Evolutionary conservation across 1,140 invertebrate species (phyloP).

Genomic region (Atopsyche davidsoni): DNA sequence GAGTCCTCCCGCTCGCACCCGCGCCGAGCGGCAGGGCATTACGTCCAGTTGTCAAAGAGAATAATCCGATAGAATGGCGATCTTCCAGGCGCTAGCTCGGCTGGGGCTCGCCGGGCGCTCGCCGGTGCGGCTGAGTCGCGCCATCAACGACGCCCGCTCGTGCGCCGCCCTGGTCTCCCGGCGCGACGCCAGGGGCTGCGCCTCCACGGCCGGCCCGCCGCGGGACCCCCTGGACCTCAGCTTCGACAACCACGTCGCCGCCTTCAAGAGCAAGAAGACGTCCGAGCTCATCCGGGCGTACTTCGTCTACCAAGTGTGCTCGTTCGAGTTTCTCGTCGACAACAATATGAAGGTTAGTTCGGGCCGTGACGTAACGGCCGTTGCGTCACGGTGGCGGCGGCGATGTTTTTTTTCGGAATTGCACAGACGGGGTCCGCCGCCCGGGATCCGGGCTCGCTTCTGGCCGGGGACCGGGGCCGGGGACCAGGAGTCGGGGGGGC

Average conservation of each 20-base stretch:
- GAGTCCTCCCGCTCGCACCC: neutral
- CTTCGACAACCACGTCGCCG: constrained; percentile 74
- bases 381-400: neutral
- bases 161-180: constrained; percentile 15
- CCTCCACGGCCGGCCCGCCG: constrained; percentile 38
- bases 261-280: constrained; percentile 93
- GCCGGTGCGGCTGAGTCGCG: neutral
- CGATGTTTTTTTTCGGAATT: no score
- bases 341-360: constrained; percentile 86
- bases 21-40: neutral
- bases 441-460: no score
- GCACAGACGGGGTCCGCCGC: no score
- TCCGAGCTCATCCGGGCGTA: constrained; percentile 88
- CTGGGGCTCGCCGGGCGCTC: constrained; percentile 12
- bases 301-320: constrained; percentile 90
- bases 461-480: no score
- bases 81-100: constrained; percentile 20
- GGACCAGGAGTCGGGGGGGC: no score
- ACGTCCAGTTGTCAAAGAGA: neutral
- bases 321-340: constrained; percentile 82
- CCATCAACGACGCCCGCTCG: constrained; percentile 21
- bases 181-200: constrained; percentile 22
- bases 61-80: constrained; percentile 12
- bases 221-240: constrained; percentile 80
- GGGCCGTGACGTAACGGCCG: constrained; percentile 9